Evolutionary conservation across 2,888 invertebrate genomes (phyloP).

Genomic region (Amaurobius ferox): DNA sequence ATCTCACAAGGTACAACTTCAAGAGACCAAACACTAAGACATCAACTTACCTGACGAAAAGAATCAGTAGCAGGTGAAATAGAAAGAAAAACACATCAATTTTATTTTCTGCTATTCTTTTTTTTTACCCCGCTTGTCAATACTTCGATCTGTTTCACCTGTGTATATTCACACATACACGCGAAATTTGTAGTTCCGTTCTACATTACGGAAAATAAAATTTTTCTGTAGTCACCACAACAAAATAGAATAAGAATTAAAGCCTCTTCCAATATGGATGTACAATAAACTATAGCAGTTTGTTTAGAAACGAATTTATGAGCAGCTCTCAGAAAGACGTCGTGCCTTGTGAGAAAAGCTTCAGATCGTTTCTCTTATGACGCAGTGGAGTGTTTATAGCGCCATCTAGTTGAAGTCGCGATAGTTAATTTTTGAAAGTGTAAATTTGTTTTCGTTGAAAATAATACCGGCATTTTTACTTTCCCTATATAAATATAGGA

Average conservation of each 20-base stretch:
- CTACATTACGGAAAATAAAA: neutral
- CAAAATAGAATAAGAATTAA: too few relatives aligned
- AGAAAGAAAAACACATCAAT: neutral
- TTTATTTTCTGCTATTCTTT: neutral
- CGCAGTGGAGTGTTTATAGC: slow-evolving; percentile 2
- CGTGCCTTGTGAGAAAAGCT: neutral
- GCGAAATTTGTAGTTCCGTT: neutral
- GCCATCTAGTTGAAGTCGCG: neutral
- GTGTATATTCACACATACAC: neutral
- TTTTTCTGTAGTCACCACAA: too few relatives aligned
- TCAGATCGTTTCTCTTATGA: neutral
- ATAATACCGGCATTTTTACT: too few relatives aligned
- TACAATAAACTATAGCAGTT: neutral
- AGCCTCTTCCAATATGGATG: too few relatives aligned
- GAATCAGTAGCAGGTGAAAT: neutral
- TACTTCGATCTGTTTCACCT: neutral
- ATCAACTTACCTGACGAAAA: neutral
- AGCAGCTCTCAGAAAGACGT: neutral
- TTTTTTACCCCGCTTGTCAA: neutral
- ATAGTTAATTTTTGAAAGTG: neutral
- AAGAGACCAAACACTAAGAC: neutral
- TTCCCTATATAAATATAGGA: too few relatives aligned
- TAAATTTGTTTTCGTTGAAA: neutral
- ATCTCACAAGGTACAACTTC: neutral
- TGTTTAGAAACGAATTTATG: neutral